Evolutionary conservation across 2,888 invertebrate species (phyloP), one percentile per base, ranked within the genome.

Genomic region (Alentia gelatinosa): DNA sequence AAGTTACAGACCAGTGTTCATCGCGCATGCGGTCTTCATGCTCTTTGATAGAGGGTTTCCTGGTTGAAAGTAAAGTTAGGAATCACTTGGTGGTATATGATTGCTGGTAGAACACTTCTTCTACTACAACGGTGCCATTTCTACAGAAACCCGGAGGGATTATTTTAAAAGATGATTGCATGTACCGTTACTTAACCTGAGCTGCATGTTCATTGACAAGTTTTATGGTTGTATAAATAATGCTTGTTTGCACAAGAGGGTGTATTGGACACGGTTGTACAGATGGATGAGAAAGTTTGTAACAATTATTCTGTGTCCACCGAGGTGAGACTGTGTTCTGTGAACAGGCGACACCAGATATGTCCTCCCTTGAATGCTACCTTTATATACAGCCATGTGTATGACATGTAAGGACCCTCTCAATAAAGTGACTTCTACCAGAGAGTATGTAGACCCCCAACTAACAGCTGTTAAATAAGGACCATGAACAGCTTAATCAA

Each of bases 21-120:
- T 79, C 79, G 79, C 79, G 79, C 79, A 79, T 79, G 37, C 23
- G 79, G 79, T 79, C 39, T 79, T 0, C 1, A 39, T 79, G 79
- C 79, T 79, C 79, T 79, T 35, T 79, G 79, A 79, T 79, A 79
- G 79, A 79, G 79, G 79, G 39, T 23, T 79, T 79, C 39, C 79
- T 37, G 79, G 26, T 74, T 26, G 74, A 23, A 26, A 15, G 4
- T 68, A 68, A 68, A 9, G 9, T 19, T 12, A 26, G 33, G 68
- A 26, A 68, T 68, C 68, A 68, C 30, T 68, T 68, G 68, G 7
- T 47, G 19, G 7, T 12, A 47, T 12, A 7, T 47, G 47, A 47
- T 19, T 7, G 19, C 47, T 19, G 19, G 26, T 30, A 68, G 68
- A 68, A 30, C 68, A 68, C 12, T 30, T 12, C 26, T 30, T 30